phyloP scores from a whole-genome alignment of 2,888 invertebrate species.

The Drosophila helvetica region DNA sequence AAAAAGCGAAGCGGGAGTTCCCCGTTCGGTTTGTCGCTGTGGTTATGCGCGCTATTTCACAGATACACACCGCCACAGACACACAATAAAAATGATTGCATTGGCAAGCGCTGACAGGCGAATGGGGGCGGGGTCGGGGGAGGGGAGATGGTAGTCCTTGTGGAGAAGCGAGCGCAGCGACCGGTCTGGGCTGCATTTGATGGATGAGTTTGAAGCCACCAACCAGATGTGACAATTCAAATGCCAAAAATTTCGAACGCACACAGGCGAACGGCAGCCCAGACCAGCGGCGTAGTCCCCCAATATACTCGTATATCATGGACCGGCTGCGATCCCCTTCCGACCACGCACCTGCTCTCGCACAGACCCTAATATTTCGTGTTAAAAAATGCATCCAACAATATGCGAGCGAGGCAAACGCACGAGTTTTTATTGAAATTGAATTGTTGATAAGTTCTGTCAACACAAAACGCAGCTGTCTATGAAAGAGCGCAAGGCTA shows the following conservation, averaged over 20 bases:
- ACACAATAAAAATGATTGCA: constrained; percentile 77
- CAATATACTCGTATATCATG: constrained; percentile 23
- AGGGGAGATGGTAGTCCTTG: not conserved
- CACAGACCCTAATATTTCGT: constrained; percentile 36
- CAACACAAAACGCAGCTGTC: constrained; percentile 66
- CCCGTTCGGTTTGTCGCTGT: constrained; percentile 64
- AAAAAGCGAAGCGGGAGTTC: constrained; percentile 28
- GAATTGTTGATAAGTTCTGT: constrained; percentile 80
- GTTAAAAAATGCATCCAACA: constrained; percentile 72
- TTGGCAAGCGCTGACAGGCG: constrained; percentile 67
- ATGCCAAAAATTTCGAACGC: constrained; percentile 66
- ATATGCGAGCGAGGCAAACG: constrained; percentile 62
- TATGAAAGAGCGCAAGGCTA: constrained; percentile 10
- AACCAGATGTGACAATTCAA: constrained; percentile 80
- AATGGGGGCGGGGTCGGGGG: not conserved
- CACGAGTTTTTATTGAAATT: constrained; percentile 77
- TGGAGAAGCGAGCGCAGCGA: constrained; percentile 5
- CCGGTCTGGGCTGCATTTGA: constrained; percentile 67
- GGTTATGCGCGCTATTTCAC: constrained; percentile 66
- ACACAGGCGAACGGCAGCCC: constrained; percentile 14
- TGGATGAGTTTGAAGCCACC: constrained; percentile 76
- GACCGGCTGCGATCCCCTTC: constrained; percentile 11
- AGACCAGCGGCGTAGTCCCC: constrained; percentile 28
- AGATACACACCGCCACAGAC: constrained; percentile 23
- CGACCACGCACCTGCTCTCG: constrained; percentile 18